These are phyloP conservation scores for Cynodonichthys magdalenae DNA, from an alignment of 2,797 vertebrate species.

Conservation along the genomic window DNA sequence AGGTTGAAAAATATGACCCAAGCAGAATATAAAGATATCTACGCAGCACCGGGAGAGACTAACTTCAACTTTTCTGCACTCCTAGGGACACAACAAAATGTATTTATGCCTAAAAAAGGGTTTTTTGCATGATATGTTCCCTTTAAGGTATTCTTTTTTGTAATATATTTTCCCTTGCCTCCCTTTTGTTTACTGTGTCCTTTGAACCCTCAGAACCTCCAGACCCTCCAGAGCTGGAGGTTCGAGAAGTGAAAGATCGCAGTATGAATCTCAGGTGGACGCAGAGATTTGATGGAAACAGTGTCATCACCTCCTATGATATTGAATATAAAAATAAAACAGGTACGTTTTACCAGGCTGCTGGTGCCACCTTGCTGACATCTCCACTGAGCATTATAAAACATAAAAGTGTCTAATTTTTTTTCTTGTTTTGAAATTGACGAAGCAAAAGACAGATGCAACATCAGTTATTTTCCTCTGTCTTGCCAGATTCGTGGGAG, in stretches of 20 bases:
- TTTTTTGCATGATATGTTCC: too few species aligned
- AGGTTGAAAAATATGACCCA: too few species aligned
- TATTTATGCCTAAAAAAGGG: too few species aligned
- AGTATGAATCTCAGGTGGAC: conserved; percentile 98
- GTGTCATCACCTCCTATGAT: conserved; percentile 95
- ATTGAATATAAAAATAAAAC: conserved; percentile 99
- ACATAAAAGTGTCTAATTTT: too few species aligned
- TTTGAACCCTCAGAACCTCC: conserved; percentile 87
- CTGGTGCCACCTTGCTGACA: too few species aligned
- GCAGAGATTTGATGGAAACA: conserved; percentile 96
- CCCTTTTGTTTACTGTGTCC: background rate
- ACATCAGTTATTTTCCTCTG: background rate
- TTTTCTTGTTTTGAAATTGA: background rate
- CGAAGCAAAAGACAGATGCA: background rate
- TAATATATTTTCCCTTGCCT: background rate
- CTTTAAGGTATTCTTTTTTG: background rate
- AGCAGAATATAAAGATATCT: too few species aligned
- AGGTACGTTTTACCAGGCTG: conserved; percentile 71
- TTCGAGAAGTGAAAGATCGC: conserved; percentile 95
- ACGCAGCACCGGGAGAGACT: too few species aligned
- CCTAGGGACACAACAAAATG: too few species aligned
- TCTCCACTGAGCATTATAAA: too few species aligned
- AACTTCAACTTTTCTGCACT: too few species aligned
- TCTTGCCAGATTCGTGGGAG: conserved; percentile 91
- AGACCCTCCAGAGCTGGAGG: conserved; percentile 95